Evolutionary conservation across 1,140 invertebrate species (phyloP).

Genomic region (Harpegnathos saltator): DNA sequence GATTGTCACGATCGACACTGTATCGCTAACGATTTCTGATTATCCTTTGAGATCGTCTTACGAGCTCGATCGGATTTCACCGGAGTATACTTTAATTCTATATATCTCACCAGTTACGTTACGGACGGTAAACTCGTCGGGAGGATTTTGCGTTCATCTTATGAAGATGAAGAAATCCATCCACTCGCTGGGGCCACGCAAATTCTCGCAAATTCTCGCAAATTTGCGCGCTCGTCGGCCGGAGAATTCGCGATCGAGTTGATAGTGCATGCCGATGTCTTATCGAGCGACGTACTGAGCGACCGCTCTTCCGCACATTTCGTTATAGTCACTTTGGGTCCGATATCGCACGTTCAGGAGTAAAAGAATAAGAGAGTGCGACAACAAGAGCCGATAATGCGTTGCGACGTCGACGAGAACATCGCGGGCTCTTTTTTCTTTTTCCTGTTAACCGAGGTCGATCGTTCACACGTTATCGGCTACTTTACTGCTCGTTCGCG

Average conservation of each 20-base stretch:
- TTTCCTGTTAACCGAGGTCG: too few relatives aligned
- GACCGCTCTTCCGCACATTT: not conserved
- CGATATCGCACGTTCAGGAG: not conserved
- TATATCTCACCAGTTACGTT: too few relatives aligned
- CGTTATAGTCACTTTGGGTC: not conserved
- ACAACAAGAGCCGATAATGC: not conserved
- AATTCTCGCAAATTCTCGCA: not conserved
- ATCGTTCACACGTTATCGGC: slow-evolving; percentile 12
- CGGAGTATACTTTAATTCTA: too few relatives aligned
- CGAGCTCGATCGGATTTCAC: slow-evolving; percentile 15
- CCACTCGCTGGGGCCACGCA: not conserved
- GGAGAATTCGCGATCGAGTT: not conserved
- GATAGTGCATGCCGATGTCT: not conserved
- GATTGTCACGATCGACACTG: not conserved
- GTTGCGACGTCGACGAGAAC: not conserved
- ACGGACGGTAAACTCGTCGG: too few relatives aligned
- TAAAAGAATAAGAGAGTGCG: too few relatives aligned
- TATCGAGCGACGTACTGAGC: not conserved
- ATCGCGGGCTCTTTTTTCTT: not conserved
- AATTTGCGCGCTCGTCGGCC: not conserved
- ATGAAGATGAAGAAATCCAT: slow-evolving; percentile 3
- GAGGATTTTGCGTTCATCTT: not conserved
- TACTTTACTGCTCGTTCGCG: not conserved
- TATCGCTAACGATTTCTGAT: not conserved
- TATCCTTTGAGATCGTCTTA: slow-evolving; percentile 14